phyloP scores from a whole-genome alignment of 2,888 invertebrate species.

The Phortica magna region DNA sequence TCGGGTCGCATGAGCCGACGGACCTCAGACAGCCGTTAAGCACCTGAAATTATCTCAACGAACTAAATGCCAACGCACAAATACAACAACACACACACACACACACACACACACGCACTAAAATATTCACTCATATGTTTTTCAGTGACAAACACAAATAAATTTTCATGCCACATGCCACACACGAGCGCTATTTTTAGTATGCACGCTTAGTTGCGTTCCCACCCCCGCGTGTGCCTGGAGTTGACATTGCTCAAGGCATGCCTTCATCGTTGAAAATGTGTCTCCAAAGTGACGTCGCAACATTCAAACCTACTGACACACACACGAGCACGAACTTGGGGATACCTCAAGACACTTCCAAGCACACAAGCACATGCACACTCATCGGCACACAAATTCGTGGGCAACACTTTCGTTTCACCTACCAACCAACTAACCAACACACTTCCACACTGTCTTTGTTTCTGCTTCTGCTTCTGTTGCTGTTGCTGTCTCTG shows the following conservation, averaged over 20 bases:
- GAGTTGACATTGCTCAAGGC: neutral
- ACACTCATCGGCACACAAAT: too few relatives aligned
- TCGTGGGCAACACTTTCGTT: too few relatives aligned
- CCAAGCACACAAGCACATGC: too few relatives aligned
- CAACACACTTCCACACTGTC: too few relatives aligned
- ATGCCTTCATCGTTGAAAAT: neutral
- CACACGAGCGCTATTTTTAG: slow-evolving; percentile 16
- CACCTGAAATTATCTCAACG: slow-evolving; percentile 40
- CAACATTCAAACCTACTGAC: neutral
- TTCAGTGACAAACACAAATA: slow-evolving; percentile 9
- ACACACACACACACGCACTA: slow-evolving; percentile 12
- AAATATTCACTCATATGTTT: neutral
- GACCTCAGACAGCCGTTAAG: slow-evolving; percentile 56
- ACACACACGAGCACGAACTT: too few relatives aligned
- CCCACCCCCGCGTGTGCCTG: neutral
- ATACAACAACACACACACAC: slow-evolving; percentile 10
- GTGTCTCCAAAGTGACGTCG: neutral
- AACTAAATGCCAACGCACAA: neutral
- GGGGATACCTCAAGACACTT: too few relatives aligned
- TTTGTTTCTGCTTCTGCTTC: neutral
- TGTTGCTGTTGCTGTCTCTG: neutral
- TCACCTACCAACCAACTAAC: too few relatives aligned
- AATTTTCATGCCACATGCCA: neutral
- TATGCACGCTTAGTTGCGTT: neutral
- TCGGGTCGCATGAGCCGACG: neutral